Evolutionary conservation across 2,113 vertebrate genomes (phyloP).

Genomic region (Melospiza melodia): DNA sequence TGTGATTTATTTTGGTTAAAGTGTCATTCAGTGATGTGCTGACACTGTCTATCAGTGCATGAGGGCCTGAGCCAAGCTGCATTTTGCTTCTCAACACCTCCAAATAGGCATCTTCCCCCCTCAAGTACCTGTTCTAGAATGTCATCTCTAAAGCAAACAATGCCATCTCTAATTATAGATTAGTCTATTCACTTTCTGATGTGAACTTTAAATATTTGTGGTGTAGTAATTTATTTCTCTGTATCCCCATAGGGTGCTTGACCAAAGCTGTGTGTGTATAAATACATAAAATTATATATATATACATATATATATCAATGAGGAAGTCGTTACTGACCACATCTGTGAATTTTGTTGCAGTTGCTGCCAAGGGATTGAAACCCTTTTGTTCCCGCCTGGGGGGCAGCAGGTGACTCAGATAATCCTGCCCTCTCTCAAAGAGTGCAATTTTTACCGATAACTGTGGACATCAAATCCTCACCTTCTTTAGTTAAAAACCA

Average conservation of each 20-base stretch:
- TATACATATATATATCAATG: background rate
- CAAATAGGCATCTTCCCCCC: background rate
- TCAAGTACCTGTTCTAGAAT: background rate
- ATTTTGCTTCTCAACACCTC: background rate
- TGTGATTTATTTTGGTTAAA: constrained; percentile 29
- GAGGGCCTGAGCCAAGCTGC: background rate
- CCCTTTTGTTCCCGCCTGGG: background rate
- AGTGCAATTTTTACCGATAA: background rate
- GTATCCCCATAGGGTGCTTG: background rate
- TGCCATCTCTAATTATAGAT: background rate
- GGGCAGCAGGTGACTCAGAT: background rate
- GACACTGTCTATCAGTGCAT: background rate
- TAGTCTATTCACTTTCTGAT: background rate
- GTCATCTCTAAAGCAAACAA: background rate
- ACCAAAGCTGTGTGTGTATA: background rate
- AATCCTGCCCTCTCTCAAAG: background rate
- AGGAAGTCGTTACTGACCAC: background rate
- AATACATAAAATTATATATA: background rate
- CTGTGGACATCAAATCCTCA: background rate
- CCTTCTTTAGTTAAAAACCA: constrained; percentile 29
- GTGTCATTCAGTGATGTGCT: background rate
- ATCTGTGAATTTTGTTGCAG: background rate
- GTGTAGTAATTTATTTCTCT: background rate
- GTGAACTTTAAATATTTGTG: background rate
- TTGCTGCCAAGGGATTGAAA: constrained; percentile 36